phyloP scores from a whole-genome alignment of 1,140 invertebrate species.

The Pseudomyrmex gracilis region DNA sequence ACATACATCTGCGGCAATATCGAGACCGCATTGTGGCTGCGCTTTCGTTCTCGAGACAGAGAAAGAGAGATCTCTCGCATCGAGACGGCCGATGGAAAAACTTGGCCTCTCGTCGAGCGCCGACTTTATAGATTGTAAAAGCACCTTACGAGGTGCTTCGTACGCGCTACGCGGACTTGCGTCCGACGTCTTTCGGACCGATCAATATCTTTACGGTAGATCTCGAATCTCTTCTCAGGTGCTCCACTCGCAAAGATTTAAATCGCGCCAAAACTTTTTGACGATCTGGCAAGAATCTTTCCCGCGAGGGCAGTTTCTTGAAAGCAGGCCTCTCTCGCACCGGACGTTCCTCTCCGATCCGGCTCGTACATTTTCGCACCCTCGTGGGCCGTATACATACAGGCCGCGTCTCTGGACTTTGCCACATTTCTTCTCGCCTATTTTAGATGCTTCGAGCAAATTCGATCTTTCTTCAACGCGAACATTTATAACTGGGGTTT shows the following conservation, averaged over 20 bases:
- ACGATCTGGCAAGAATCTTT: constrained; percentile 38
- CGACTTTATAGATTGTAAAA: constrained; percentile 61
- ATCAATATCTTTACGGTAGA: constrained; percentile 48
- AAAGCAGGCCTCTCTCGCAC: not conserved
- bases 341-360: not conserved
- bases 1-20: not conserved
- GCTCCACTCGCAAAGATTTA: constrained; percentile 35
- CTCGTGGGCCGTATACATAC: constrained; percentile 1
- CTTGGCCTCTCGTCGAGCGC: constrained; percentile 8
- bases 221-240: constrained; percentile 44
- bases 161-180: constrained; percentile 13
- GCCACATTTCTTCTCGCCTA: not conserved
- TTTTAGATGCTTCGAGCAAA: not conserved
- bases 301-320: constrained; percentile 44
- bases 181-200: constrained; percentile 1
- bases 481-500: not conserved
- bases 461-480: not conserved
- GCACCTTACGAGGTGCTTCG: constrained; percentile 31
- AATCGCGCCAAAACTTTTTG: constrained; percentile 54
- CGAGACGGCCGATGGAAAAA: not conserved
- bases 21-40: not conserved
- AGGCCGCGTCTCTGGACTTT: not conserved
- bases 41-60: constrained; percentile 22
- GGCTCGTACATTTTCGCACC: constrained; percentile 27
- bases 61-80: not conserved